Evolutionary conservation across 2,797 vertebrate genomes (phyloP).

Genomic region (Phaenicophaeus curvirostris): DNA sequence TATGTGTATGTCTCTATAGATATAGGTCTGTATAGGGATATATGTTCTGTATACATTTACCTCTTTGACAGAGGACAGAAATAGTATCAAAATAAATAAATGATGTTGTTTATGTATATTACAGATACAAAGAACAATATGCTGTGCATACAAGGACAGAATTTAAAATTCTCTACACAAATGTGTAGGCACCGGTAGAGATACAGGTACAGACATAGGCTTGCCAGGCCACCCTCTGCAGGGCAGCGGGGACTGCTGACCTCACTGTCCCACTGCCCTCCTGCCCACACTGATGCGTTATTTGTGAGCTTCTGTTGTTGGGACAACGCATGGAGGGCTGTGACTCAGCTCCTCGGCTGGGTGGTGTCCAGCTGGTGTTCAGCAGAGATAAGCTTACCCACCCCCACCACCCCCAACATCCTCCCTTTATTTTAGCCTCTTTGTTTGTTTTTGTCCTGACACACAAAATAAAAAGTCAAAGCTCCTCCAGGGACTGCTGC

Average conservation of each 20-base stretch:
- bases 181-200: rapidly evolving
- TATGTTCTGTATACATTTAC: background rate
- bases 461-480: background rate
- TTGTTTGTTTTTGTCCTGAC: constrained; percentile 42
- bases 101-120: background rate
- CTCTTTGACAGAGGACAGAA: background rate
- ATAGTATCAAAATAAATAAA: background rate
- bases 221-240: rapidly evolving
- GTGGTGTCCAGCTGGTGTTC: constrained; percentile 31
- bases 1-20: rapidly evolving
- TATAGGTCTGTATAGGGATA: background rate
- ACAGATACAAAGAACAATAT: rapidly evolving
- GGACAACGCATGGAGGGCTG: background rate
- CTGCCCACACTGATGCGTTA: rapidly evolving
- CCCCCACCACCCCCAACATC: background rate
- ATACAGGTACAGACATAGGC: rapidly evolving
- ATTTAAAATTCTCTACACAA: rapidly evolving
- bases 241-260: rapidly evolving
- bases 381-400: constrained; percentile 46
- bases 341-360: constrained; percentile 68
- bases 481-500: background rate
- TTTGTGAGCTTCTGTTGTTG: background rate
- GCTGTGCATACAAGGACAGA: rapidly evolving
- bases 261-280: too few relatives aligned
- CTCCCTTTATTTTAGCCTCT: constrained; percentile 52